phyloP scores from a whole-genome alignment of 2,113 vertebrate genomes.

The Leucopternis melanops region DNA sequence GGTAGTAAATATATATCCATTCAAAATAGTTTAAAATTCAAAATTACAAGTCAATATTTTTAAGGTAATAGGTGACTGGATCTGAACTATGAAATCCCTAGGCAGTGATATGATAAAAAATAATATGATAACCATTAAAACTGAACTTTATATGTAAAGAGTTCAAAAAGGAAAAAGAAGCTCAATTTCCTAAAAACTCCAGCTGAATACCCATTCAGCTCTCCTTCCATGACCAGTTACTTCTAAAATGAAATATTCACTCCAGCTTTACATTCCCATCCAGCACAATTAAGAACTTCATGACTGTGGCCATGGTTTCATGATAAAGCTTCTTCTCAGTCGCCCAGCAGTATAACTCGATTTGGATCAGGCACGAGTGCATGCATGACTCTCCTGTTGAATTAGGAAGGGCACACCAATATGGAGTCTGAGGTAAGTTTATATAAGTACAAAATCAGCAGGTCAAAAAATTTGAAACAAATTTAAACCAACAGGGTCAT shows the following conservation, averaged over 20 bases:
- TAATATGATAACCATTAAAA: not conserved
- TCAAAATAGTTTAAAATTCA: not conserved
- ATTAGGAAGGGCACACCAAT: not conserved
- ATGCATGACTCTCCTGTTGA: not conserved
- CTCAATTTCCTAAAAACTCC: not conserved
- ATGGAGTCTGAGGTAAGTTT: not conserved
- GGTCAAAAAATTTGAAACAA: not conserved
- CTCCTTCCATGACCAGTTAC: not conserved
- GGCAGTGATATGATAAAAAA: not conserved
- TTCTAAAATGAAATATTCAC: not conserved
- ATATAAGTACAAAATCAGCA: not conserved
- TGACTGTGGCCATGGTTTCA: not conserved
- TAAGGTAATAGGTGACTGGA: not conserved
- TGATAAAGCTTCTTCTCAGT: not conserved
- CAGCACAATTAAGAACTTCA: not conserved
- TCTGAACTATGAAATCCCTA: not conserved
- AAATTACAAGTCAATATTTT: not conserved
- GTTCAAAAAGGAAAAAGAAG: not conserved
- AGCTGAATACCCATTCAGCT: not conserved
- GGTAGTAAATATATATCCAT: not conserved
- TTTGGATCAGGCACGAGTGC: accelerated
- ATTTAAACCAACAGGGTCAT: not conserved
- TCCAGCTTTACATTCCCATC: not conserved
- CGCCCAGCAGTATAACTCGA: not conserved
- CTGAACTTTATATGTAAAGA: not conserved